Base-by-base conservation (phyloP, 2,797 vertebrate genomes). In the Poecilia velifera region DNA sequence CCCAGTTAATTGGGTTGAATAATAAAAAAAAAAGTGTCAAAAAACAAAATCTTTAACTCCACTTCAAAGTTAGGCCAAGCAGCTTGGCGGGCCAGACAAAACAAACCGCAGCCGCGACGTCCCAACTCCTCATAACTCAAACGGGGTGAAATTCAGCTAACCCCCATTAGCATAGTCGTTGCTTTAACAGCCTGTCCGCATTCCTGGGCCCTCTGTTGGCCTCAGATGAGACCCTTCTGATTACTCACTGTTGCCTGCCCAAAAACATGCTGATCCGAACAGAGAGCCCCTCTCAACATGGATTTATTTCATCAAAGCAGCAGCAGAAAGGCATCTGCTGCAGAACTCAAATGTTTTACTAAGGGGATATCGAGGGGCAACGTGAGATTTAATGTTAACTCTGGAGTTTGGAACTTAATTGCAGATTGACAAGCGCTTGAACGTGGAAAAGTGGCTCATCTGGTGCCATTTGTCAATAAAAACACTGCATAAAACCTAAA, bases 61-160 rank as follows among this genome's bases (percentile, higher is more conserved):
- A 94, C 94, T 93, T 93, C 86, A 88, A 81, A 70, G 80, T 46
- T 62, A 39, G 57, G 81, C 87, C 86, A 95, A 93, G 95, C 81
- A 93, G 95, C 92, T 96, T 95, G 95, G 93, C 93, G 93, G 96
- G 96, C 91, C 95, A 97, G 97, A 98, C 96, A 96, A 96, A 97
- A 98, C 97, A 98, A 97, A 97, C 96, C 95, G 88, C 95, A 94
- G 93, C 89, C 90, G 91, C 91, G 94, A 93, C 90, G 77, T 93
- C 91, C 90, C 90, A 87, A 81, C 93, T 93, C 92, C 94, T 95
- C 94, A 90, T 96, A 96, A 97, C 96, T 97, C 94, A 55, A 96
- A 92, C 87, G 90, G 91, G 82, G 89, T 91, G 95, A 96, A 96
- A 95, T 96, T 91, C 92, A 87, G 89, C 92, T 88, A 89, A 93